A percentile compares a stretch with the other conserved stretches of the same genome.
Conservation (phyloP, 2,113 vertebrate species). For the Gila orcuttii region DNA sequence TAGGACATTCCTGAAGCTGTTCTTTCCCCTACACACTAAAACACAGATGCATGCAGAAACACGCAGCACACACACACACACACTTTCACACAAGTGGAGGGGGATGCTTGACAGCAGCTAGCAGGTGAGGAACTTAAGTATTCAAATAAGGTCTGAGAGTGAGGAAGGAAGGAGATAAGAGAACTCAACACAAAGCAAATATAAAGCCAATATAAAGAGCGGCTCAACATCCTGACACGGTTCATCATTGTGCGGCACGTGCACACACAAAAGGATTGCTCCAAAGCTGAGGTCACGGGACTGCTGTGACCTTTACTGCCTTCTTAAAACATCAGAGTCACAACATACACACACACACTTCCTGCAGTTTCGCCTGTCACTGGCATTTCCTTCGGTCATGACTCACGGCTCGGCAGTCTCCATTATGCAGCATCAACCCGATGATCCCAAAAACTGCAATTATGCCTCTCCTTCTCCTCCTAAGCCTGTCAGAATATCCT, state of each 20-base stretch:
- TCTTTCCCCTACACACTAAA: neutral
- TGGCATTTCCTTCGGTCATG: conserved; percentile 35
- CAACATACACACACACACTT: conserved; percentile 19
- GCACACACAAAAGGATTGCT: neutral
- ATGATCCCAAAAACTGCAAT: conserved; percentile 30
- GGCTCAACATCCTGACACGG: conserved; percentile 2
- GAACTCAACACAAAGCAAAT: neutral
- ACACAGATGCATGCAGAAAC: conserved; percentile 10
- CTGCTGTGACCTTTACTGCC: conserved; percentile 16
- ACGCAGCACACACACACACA: neutral
- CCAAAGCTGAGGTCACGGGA: conserved; percentile 5
- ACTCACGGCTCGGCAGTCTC: neutral
- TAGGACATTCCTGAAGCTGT: conserved; percentile 38
- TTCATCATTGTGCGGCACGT: neutral
- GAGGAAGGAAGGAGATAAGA: neutral
- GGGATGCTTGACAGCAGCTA: neutral
- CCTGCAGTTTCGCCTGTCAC: conserved; percentile 38
- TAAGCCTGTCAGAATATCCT: neutral
- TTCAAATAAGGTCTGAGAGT: conserved; percentile 19
- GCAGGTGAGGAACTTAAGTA: conserved; percentile 11
- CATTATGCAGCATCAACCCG: conserved; percentile 19
- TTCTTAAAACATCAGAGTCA: conserved; percentile 19
- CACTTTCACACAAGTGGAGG: neutral
- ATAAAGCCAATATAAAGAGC: neutral
- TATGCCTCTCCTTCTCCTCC: conserved; percentile 10